Evolutionary conservation across 2,113 vertebrate species (phyloP).

Genomic region (Eptesicus fuscus): DNA sequence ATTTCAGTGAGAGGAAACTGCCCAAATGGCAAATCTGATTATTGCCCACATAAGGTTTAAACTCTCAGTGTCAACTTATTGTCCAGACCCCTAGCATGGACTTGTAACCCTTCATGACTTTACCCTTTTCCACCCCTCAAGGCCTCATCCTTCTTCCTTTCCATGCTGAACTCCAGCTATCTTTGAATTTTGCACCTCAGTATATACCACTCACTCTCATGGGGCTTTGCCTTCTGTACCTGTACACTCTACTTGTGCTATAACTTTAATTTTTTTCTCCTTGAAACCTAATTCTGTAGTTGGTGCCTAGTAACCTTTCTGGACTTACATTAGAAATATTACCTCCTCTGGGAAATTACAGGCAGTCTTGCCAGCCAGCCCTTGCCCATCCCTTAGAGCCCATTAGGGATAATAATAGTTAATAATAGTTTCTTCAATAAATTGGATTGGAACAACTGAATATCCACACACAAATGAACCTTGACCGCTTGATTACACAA

Average conservation of each 20-base stretch:
- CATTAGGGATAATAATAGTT: too few relatives aligned
- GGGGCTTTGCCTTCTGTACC: not conserved
- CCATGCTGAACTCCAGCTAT: not conserved
- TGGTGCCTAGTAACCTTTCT: not conserved
- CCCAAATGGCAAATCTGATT: not conserved
- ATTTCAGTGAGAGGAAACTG: not conserved
- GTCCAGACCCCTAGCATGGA: not conserved
- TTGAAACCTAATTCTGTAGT: not conserved
- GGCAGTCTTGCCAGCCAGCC: not conserved
- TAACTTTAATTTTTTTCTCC: not conserved
- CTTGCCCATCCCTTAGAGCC: not conserved
- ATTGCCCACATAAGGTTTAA: not conserved
- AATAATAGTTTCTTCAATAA: not conserved
- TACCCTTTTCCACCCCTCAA: not conserved
- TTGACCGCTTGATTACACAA: not conserved
- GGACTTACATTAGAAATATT: not conserved
- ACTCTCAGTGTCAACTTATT: not conserved
- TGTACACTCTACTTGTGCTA: not conserved
- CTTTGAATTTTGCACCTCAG: not conserved
- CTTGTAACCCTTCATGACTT: not conserved
- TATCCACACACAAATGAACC: not conserved
- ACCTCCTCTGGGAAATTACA: not conserved
- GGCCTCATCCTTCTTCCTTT: not conserved
- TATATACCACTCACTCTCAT: not conserved
- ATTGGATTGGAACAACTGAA: not conserved